Percentiles rank a stretch among this genome's conserved stretches.
phyloP scores from a whole-genome alignment of 2,797 vertebrate species.

The Erpetoichthys calabaricus region DNA sequence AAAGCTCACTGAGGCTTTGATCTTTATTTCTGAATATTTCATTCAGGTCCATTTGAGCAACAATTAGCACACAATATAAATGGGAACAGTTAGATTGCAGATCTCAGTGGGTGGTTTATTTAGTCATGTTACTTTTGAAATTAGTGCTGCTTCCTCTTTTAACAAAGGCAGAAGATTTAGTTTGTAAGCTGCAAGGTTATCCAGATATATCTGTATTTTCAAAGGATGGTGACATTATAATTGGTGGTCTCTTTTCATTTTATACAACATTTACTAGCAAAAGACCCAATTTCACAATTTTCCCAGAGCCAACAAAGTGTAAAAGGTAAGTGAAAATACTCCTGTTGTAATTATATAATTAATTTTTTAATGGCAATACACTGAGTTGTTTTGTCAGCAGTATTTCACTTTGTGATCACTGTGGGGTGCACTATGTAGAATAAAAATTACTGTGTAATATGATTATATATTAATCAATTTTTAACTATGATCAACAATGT shows the following conservation, averaged over 20 bases:
- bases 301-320: constrained; percentile 40
- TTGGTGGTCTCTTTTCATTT: constrained; percentile 60
- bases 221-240: constrained; percentile 44
- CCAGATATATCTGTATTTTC: constrained; percentile 37
- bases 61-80: constrained; percentile 4
- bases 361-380: too few relatives aligned
- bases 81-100: neutral
- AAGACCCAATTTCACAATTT: constrained; percentile 33
- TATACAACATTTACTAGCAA: constrained; percentile 38
- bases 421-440: too few relatives aligned
- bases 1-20: neutral
- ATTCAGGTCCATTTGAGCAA: neutral
- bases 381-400: too few relatives aligned
- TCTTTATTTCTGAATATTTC: neutral
- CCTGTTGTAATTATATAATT: neutral
- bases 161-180: constrained; percentile 19
- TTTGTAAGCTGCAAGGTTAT: constrained; percentile 29
- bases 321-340: constrained; percentile 37
- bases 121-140: constrained; percentile 17
- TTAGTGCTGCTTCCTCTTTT: constrained; percentile 28
- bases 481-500: too few relatives aligned
- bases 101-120: neutral
- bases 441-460: too few relatives aligned
- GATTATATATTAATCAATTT: too few relatives aligned
- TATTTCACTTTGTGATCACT: too few relatives aligned